Base-by-base conservation (phyloP, 2,888 invertebrate genomes). In the Bombyx huttoni region DNA sequence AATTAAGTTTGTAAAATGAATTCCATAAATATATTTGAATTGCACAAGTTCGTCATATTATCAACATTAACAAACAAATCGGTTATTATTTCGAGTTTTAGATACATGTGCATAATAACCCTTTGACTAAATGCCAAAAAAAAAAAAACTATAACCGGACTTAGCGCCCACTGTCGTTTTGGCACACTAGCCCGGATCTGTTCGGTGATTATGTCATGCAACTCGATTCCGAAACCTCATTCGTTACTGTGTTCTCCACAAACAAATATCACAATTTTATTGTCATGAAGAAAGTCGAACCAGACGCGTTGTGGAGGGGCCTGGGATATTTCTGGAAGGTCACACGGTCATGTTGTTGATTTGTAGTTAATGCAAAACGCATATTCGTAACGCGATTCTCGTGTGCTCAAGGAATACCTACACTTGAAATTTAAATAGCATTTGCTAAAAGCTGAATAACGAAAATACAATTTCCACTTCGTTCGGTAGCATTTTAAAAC, bases 191-290 rank as follows among this genome's bases (percentile, higher is more conserved):
- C 75, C 78, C 79, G 84, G 81, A 84, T 86, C 81, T 76, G 80
- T 76, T 65, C 62, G 71, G 81, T 73, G 86, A 83, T 88, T 87
- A 84, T 87, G 86, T 88, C 87, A 88, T 83, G 78, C 80, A 72
- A 68, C 72, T 70, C 74, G 68, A 76, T 80, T 75, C 67, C 65
- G 65, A 73, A 71, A 67, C 63, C 68, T 68, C 68, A 74, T 79
- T 76, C 77, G 68, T 78, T 81, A 73, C 78, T 75, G 70, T 67
- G 65, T 66, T 72, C 68, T 59, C 58, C 63, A 58, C 65, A 65
- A 70, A 72, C 69, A 69, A 62, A 75, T 67, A 73, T 69, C 55
- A 61, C 64, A 60, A 73, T 71, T 76, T 75, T 74, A 73, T 74
- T 74, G 73, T 75, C 66, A 60, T 61, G 67, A 61, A 68, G 70